Evolutionary conservation across 2,113 vertebrate genomes (phyloP), one percentile per base, ranked within the genome.

Genomic region (Pterocles orientalis): DNA sequence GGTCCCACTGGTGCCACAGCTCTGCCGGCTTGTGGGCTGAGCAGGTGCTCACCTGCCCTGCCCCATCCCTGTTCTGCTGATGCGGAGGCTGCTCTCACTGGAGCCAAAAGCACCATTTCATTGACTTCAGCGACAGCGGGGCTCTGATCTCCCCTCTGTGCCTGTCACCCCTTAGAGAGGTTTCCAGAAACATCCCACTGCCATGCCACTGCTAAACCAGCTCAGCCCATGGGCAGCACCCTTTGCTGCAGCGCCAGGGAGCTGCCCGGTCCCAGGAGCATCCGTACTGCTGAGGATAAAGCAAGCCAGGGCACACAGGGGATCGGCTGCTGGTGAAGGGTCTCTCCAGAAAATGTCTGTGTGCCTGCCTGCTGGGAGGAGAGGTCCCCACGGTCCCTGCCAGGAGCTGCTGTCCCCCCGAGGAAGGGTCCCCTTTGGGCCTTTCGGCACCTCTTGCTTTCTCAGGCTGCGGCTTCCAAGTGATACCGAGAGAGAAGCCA

Each of bases 401-500:
- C 66, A 92, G 73, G 77, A 73, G 82, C 51, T 13, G 34, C 61
- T 7, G 15, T 92, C 56, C 62, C 77, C 82, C 45, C 12, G 43
- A 78, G 62, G 6, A 34, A 87, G 14, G 70, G 80, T 48, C 57
- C 57, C 57, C 18, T 66, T 2, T 4, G 78, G 64, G 68, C 85
- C 58, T 33, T 77, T 17, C 43, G 43, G 90, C 21, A 45, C 50
- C 88, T 95, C 57, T 64, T 50, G 43, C 57, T 81, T 82, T 20
- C 83, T 91, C 91, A 71, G 86, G 79, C 94, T 84, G 95, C 41
- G 66, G 58, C 93, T 90, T 82, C 88, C 70, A 82, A 88, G 85
- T 1, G 21, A 86, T 69, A 60, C 96, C 93, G 91, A 96, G 62
- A 84, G 73, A 88, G 94, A 88, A 96, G 66, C 94, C 95, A 89